Evolutionary conservation across 2,797 vertebrate species (phyloP).

Genomic region (Mormyrus hasselquistii): DNA sequence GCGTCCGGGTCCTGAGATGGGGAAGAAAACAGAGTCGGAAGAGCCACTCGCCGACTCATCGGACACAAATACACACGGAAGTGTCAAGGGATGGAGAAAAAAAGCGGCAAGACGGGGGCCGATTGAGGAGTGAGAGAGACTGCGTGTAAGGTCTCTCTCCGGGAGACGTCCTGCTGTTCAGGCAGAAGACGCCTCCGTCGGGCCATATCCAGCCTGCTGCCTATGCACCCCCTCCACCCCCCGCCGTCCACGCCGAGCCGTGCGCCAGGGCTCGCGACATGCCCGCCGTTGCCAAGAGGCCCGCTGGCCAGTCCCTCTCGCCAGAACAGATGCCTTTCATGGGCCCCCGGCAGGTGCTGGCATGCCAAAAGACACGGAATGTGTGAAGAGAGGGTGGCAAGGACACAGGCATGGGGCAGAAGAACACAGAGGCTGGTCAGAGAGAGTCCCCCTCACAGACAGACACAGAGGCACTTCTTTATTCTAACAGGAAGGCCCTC

Average conservation of each 20-base stretch:
- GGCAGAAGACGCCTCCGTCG: conserved; percentile 73
- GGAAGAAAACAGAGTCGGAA: background rate
- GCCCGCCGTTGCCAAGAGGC: conserved; percentile 61
- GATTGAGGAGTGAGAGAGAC: background rate
- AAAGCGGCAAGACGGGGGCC: background rate
- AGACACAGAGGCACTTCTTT: conserved; percentile 35
- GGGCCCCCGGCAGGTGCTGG: conserved; percentile 66
- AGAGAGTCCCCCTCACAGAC: conserved; percentile 34
- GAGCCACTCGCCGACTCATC: background rate
- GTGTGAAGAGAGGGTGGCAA: conserved; percentile 52
- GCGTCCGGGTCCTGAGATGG: background rate
- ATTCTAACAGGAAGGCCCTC: conserved; percentile 64
- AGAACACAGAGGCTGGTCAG: conserved; percentile 57
- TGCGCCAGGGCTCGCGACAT: conserved; percentile 69
- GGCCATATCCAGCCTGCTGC: conserved; percentile 76
- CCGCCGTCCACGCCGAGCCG: conserved; percentile 43
- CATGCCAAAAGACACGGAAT: conserved; percentile 53
- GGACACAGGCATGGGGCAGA: conserved; percentile 58
- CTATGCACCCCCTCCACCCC: conserved; percentile 45
- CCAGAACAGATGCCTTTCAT: conserved; percentile 92
- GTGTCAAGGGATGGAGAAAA: conserved; percentile 67
- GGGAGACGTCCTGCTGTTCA: conserved; percentile 88
- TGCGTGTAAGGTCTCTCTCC: conserved; percentile 70
- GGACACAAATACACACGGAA: conserved; percentile 32
- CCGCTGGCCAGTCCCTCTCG: conserved; percentile 66